These are phyloP conservation scores for Corbicula japonica DNA, from an alignment of 2,888 invertebrate genomes.

Conservation along the genomic window DNA sequence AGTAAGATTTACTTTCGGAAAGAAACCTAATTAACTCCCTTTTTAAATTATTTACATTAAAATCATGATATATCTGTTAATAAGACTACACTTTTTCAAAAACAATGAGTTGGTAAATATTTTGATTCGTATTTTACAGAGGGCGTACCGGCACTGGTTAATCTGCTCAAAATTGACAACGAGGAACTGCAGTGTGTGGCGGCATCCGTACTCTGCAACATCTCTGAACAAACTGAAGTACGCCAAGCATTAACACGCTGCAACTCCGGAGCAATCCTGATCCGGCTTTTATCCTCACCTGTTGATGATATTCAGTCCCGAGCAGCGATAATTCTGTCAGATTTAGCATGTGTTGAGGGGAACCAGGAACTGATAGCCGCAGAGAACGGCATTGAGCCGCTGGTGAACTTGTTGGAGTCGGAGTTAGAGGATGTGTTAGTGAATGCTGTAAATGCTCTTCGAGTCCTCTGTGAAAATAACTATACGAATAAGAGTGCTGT, in stretches of 20 bases:
- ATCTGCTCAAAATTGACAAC: slow-evolving; percentile 80
- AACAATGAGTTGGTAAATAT: too few species aligned
- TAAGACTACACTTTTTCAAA: too few species aligned
- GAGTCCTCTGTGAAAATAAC: slow-evolving; percentile 84
- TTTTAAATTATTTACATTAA: too few species aligned
- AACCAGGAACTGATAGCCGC: slow-evolving; percentile 82
- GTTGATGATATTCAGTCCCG: slow-evolving; percentile 85
- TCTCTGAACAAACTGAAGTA: slow-evolving; percentile 83
- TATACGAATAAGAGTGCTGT: slow-evolving; percentile 83
- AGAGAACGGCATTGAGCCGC: slow-evolving; percentile 82
- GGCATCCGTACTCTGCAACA: slow-evolving; percentile 86
- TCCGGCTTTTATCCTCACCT: slow-evolving; percentile 81
- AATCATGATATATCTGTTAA: too few species aligned
- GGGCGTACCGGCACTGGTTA: slow-evolving; percentile 83
- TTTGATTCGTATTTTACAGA: too few species aligned
- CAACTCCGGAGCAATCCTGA: slow-evolving; percentile 83
- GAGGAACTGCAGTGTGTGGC: slow-evolving; percentile 84
- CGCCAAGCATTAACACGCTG: slow-evolving; percentile 80
- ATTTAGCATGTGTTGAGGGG: slow-evolving; percentile 84
- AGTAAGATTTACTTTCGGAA: too few species aligned
- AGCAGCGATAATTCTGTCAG: slow-evolving; percentile 85
- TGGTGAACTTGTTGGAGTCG: slow-evolving; percentile 83
- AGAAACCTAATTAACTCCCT: too few species aligned
- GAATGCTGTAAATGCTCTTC: slow-evolving; percentile 86
- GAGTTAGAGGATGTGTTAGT: slow-evolving; percentile 86